Base-by-base conservation (phyloP, 92 coral and sea anemone species). In the Umimayanthus chanpuru region DNA sequence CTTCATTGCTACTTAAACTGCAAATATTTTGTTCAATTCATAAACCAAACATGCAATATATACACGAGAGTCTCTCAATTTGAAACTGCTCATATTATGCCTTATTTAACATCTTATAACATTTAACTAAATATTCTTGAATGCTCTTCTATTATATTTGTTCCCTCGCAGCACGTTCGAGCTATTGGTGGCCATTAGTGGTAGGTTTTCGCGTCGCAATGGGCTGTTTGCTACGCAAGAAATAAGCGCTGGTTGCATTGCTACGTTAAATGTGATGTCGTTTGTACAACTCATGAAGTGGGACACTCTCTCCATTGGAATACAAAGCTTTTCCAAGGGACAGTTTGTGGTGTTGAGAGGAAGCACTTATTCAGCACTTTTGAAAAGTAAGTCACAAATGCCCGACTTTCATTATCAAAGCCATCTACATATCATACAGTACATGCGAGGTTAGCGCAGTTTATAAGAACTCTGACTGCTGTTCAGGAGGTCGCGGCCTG, bases 271-370 rank as follows among this genome's bases (percentile, higher is more conserved):
- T 88, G 74, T 82, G 67, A 83, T 89, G 56, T 71, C 90, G 20
- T 73, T 81, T 25, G 85, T 81, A n/a, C 84, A 85, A 26, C 73
- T 92, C 15, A 75, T 75, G 77, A 80, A 64, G 21, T 92, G 94
- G 94, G 92, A 92, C 82, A 43, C 94, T 23, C 92, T 92, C 12
- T 76, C 90, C 26, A 88, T 92, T 14, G 90, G 76, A 70, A 80
- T 92, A 55, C 66, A 88, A 21, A 85, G 92, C 9, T 73, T 73
- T 30, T 38, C 71, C 28, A 30, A 76, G 15, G 85, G 85, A 55
- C 73, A 36, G 4, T 92, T 74, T 66, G 67, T 43, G 55, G 73
- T 92, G 25, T 80, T 89, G 36, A 36, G 28, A 53, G 92, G 80
- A 55, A 92, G 91, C 50, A 92, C 92, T 16, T 89, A 78, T 88